phyloP scores from a whole-genome alignment of 2,888 invertebrate species.

The Spisula solida region DNA sequence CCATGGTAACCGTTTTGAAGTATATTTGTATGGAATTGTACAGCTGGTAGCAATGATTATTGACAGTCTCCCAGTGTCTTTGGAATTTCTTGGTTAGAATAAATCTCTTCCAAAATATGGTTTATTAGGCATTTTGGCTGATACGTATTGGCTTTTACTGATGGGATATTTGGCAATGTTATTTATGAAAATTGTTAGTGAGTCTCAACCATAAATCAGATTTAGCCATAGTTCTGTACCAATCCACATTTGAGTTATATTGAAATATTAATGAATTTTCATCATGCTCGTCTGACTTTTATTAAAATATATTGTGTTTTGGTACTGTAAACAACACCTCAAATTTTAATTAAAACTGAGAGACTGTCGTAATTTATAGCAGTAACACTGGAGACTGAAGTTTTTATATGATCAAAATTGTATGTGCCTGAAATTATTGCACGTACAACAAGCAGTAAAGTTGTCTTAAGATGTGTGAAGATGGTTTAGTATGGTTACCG shows the following conservation, averaged over 20 bases:
- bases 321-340: not conserved
- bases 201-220: not conserved
- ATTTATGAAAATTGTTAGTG: slow-evolving; percentile 17
- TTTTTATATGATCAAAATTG: too few relatives aligned
- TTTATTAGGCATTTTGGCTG: slow-evolving; percentile 35
- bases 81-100: slow-evolving; percentile 3
- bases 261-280: slow-evolving; percentile 23
- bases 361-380: slow-evolving; percentile 24
- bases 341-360: slow-evolving; percentile 12
- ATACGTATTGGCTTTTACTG: not conserved
- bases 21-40: not conserved
- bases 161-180: slow-evolving; percentile 12
- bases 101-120: not conserved
- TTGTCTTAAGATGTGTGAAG: too few relatives aligned
- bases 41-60: slow-evolving; percentile 24
- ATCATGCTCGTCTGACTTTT: not conserved
- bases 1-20: slow-evolving; percentile 21
- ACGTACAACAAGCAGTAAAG: too few relatives aligned
- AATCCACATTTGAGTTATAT: not conserved
- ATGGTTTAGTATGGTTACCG: too few relatives aligned
- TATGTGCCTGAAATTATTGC: too few relatives aligned
- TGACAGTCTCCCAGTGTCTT: slow-evolving; percentile 30
- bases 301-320: not conserved
- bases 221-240: not conserved
- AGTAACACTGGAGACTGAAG: not conserved